Evolutionary conservation across 2,113 vertebrate genomes (phyloP).

Genomic region (Thamnophis sirtalis): DNA sequence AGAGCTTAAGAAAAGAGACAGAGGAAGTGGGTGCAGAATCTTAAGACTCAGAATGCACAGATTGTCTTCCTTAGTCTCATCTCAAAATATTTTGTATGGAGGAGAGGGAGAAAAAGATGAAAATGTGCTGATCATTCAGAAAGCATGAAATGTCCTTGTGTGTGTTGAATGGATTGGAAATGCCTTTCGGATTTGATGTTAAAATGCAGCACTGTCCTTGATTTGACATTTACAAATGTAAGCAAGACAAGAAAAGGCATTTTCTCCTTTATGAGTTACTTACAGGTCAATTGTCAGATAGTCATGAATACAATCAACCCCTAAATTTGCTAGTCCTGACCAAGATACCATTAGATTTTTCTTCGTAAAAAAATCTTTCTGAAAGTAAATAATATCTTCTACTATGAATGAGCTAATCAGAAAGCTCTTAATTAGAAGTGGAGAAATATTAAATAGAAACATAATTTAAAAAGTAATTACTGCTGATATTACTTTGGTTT

Average conservation of each 20-base stretch:
- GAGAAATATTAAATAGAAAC: neutral
- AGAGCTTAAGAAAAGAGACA: neutral
- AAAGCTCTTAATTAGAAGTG: neutral
- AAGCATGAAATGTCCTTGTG: conserved; percentile 33
- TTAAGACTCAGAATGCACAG: neutral
- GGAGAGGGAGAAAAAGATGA: neutral
- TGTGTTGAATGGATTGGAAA: conserved; percentile 12
- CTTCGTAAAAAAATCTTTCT: neutral
- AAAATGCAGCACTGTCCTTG: conserved; percentile 35
- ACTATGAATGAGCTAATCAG: neutral
- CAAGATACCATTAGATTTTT: neutral
- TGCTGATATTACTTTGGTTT: neutral
- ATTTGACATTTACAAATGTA: conserved; percentile 41
- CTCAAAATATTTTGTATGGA: neutral
- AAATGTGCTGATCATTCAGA: conserved; percentile 9
- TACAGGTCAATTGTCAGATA: neutral
- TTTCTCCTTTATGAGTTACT: neutral
- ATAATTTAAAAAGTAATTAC: neutral
- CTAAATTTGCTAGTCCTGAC: neutral
- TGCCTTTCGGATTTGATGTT: conserved; percentile 31
- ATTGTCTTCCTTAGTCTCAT: neutral
- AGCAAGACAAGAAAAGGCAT: neutral
- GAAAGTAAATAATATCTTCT: neutral
- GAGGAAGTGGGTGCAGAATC: no score
- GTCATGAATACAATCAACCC: neutral